These are phyloP conservation scores for Centruroides sculpturatus DNA, from an alignment of 1,140 invertebrate genomes.

Conservation along the genomic window DNA sequence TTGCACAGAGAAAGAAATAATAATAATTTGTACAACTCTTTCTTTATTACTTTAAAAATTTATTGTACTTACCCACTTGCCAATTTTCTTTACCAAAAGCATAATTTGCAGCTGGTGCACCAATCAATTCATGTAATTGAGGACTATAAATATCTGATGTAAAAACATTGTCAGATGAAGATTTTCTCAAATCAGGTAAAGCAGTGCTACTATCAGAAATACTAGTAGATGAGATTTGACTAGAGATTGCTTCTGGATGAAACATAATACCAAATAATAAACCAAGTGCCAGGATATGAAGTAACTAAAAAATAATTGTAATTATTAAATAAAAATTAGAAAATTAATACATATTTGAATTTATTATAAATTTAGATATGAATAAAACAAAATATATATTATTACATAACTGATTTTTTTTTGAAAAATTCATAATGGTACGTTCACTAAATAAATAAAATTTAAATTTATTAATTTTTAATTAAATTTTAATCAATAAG, in stretches of 20 bases:
- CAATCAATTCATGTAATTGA: conserved; percentile 11
- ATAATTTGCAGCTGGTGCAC: conserved; percentile 13
- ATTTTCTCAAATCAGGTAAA: not conserved
- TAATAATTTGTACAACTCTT: not conserved
- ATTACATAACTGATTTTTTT: too few relatives aligned
- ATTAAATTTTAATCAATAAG: too few relatives aligned
- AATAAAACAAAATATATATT: too few relatives aligned
- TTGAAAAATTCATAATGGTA: too few relatives aligned
- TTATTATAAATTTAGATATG: too few relatives aligned
- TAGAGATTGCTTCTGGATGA: conserved; percentile 8
- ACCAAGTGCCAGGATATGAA: conserved; percentile 11
- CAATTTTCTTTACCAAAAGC: conserved; percentile 11
- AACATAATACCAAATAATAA: conserved; percentile 10
- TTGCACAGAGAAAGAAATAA: too few relatives aligned
- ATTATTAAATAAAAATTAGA: not conserved
- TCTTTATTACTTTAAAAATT: not conserved
- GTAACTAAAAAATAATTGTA: conserved; percentile 2
- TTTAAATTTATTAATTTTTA: too few relatives aligned
- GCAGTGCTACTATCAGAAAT: conserved; percentile 5
- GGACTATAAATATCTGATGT: conserved; percentile 12
- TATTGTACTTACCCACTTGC: conserved; percentile 7
- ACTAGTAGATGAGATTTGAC: conserved; percentile 2
- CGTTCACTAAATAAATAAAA: too few relatives aligned
- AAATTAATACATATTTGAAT: too few relatives aligned
- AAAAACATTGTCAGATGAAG: conserved; percentile 4